phyloP scores from a whole-genome alignment of 2,888 invertebrate genomes.

The Emmelina monodactyla region DNA sequence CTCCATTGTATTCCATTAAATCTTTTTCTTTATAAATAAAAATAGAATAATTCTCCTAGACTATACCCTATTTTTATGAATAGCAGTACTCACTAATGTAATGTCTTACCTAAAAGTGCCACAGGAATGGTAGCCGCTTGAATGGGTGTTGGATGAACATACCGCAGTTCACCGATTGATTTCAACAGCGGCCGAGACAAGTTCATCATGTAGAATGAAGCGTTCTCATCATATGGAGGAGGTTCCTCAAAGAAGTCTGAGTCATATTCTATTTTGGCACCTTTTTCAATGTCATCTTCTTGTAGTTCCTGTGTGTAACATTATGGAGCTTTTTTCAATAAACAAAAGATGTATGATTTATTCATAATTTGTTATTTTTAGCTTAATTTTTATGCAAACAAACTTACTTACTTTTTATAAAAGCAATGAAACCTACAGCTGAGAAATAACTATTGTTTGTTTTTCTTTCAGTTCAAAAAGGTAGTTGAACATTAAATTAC shows the following conservation, averaged over 20 bases:
- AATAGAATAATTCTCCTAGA: no score
- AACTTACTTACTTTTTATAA: no score
- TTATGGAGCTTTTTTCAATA: constrained; percentile 1
- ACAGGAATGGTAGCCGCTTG: constrained; percentile 95
- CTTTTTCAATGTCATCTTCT: constrained; percentile 51
- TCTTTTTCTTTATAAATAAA: no score
- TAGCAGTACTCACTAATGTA: no score
- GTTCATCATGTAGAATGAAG: constrained; percentile 94
- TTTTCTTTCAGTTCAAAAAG: no score
- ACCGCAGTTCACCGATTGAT: constrained; percentile 87
- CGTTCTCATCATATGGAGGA: constrained; percentile 69
- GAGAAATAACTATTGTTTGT: no score
- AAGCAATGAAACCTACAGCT: no score
- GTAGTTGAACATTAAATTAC: no score
- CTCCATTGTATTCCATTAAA: no score
- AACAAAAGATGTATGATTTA: not conserved
- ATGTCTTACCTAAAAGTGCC: constrained; percentile 77
- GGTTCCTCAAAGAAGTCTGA: constrained; percentile 71
- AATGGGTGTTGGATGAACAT: constrained; percentile 95
- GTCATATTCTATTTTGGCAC: constrained; percentile 43
- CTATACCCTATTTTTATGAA: no score
- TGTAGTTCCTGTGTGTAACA: constrained; percentile 47
- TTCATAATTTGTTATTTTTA: no score
- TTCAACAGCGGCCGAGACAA: constrained; percentile 92
- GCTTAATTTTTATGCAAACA: no score